phyloP scores from a whole-genome alignment of 1,140 invertebrate species.

The Brachionus rubens region DNA sequence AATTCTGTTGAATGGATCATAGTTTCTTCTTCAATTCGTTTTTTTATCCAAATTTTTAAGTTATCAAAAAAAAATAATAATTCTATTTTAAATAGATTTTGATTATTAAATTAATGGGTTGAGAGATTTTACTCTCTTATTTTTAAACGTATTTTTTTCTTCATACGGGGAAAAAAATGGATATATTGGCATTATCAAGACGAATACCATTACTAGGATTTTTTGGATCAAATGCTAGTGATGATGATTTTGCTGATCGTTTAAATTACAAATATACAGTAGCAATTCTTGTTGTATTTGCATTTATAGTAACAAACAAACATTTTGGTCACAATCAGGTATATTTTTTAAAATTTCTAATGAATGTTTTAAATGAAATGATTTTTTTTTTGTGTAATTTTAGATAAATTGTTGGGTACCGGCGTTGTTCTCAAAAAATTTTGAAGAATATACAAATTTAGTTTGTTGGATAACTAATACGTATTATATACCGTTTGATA shows the following conservation, averaged over 20 bases:
- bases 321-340: conserved; percentile 87
- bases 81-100: too few species aligned
- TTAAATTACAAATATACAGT: conserved; percentile 86
- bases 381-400: neutral
- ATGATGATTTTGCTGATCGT: conserved; percentile 58
- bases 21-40: neutral
- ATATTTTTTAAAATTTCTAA: neutral
- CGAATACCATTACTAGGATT: conserved; percentile 37
- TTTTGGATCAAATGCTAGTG: conserved; percentile 42
- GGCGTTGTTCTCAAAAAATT: conserved; percentile 47
- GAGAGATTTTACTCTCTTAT: too few species aligned
- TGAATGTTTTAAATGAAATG: neutral
- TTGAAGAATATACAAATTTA: conserved; percentile 51
- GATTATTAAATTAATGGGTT: too few species aligned
- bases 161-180: neutral
- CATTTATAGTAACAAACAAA: conserved; percentile 80
- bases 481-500: conserved; percentile 44
- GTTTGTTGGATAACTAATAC: conserved; percentile 52
- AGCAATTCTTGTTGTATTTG: conserved; percentile 76
- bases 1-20: neutral
- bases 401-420: conserved; percentile 64
- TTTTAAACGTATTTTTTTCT: neutral
- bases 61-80: too few species aligned
- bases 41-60: neutral
- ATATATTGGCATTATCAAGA: conserved; percentile 32